Evolutionary conservation across 2,797 vertebrate genomes (phyloP), one percentile per base, ranked within the genome.

Genomic region (Percopsis omiscomaycus): DNA sequence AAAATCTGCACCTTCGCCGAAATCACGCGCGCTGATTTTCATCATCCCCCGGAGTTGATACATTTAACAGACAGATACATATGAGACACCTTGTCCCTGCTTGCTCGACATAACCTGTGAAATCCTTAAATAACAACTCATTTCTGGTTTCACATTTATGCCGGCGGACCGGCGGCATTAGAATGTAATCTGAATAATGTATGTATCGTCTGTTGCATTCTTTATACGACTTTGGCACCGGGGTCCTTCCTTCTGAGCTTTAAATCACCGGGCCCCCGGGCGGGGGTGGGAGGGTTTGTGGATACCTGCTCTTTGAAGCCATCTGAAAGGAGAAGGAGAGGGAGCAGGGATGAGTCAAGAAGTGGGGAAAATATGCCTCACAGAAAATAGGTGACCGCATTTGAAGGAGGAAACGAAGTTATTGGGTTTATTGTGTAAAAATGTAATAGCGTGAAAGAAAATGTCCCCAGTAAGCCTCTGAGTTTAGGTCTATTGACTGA

Each of bases 231-330:
- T 88, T 85, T 86, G 90, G 85, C 86, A 85, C 87, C 68, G 58
- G 84, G 11, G 13, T 85, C 89, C 82, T 85, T 89, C 87, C 84
- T 86, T 84, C 87, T 82, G 83, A 90, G 86, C 88, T 86, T 89
- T 91, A 91, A 91, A 86, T 92, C 89, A 86, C 74, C 28, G 72
- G 69, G 78, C 86, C 87, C 79, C 84, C 78, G 51, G 37, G 13
- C 45, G 64, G 54, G 66, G 62, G 27, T 8, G 68, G 70, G 49
- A 86, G 88, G 89, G 84, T 80, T 81, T 85, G 79, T 84, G 87
- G 84, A 87, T 91, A 90, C 89, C 88, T 91, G 83, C 66, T 88
- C 89, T 92, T 92, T 92, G 91, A 92, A 90, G 88, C 85, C 47
- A 71, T 80, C 68, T 60, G 73, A 77, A 70, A 73, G 64, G 73